These are phyloP conservation scores for Meloidogyne hapla DNA, from an alignment of 1,140 invertebrate species.

Conservation along the genomic window DNA sequence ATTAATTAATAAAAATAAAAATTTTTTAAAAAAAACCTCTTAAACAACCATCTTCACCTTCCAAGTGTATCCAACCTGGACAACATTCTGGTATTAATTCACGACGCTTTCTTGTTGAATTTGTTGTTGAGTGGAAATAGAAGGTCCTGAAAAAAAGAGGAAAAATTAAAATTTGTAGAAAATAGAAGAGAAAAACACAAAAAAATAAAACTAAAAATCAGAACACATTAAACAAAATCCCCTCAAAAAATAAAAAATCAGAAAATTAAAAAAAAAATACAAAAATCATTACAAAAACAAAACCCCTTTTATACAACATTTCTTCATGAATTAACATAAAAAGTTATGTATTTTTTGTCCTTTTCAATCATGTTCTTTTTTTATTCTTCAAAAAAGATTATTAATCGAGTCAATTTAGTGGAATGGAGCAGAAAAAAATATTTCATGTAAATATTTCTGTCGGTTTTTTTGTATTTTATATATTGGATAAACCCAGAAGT, in stretches of 20 bases:
- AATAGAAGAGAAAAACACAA: too few species aligned
- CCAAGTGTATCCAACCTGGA: constrained; percentile 66
- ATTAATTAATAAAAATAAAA: neutral
- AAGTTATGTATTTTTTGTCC: neutral
- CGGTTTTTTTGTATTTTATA: neutral
- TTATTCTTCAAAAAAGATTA: neutral
- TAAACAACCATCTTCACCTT: constrained; percentile 63
- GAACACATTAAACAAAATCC: too few species aligned
- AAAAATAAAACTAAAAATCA: too few species aligned
- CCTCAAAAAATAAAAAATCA: too few species aligned
- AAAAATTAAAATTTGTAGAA: too few species aligned
- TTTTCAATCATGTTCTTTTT: constrained; percentile 13
- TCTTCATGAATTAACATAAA: too few species aligned
- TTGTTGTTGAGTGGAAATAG: constrained; percentile 65
- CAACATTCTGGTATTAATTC: constrained; percentile 66
- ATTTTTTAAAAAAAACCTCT: constrained; percentile 49
- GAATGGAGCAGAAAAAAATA: neutral
- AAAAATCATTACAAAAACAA: too few species aligned
- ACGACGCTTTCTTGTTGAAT: constrained; percentile 63
- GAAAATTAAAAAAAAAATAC: neutral
- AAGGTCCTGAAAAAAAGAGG: constrained; percentile 66
- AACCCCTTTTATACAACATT: neutral
- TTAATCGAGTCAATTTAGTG: neutral
- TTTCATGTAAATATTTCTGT: neutral
- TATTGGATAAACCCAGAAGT: neutral